Evolutionary conservation across 2,797 vertebrate genomes (phyloP).

Genomic region (Eutrigla gurnardus): DNA sequence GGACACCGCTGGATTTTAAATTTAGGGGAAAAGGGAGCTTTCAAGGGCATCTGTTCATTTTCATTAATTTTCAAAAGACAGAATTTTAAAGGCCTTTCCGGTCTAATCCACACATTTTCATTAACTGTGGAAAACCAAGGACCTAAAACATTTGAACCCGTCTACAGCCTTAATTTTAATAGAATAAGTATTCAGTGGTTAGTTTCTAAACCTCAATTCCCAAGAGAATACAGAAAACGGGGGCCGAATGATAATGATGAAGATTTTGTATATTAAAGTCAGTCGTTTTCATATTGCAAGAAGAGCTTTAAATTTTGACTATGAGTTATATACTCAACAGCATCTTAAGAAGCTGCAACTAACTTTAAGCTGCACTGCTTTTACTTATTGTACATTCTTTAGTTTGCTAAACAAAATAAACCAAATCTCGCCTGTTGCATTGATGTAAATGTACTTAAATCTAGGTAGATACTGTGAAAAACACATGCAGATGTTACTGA

Average conservation of each 20-base stretch:
- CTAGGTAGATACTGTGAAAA: too few relatives aligned
- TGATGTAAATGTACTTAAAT: too few relatives aligned
- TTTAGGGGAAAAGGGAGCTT: constrained; percentile 42
- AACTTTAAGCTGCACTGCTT: not conserved
- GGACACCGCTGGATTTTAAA: constrained; percentile 36
- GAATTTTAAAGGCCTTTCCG: constrained; percentile 41
- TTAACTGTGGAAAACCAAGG: constrained; percentile 32
- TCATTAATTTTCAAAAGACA: constrained; percentile 48
- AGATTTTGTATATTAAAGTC: not conserved
- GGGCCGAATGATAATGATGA: not conserved
- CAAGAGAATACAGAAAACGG: not conserved
- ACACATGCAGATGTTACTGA: not conserved
- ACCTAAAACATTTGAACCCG: constrained; percentile 27
- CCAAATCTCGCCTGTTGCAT: not conserved
- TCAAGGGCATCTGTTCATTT: constrained; percentile 64
- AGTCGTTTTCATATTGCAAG: not conserved
- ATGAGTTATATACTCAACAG: not conserved
- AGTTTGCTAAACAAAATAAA: not conserved
- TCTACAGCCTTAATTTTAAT: not conserved
- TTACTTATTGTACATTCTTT: not conserved
- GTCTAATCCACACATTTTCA: constrained; percentile 47
- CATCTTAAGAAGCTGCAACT: not conserved
- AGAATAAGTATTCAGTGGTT: not conserved
- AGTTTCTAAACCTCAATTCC: not conserved
- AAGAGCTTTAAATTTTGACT: not conserved